Evolutionary conservation across 92 coral and sea anemone species (phyloP).

Genomic region (Diadumene lineata): DNA sequence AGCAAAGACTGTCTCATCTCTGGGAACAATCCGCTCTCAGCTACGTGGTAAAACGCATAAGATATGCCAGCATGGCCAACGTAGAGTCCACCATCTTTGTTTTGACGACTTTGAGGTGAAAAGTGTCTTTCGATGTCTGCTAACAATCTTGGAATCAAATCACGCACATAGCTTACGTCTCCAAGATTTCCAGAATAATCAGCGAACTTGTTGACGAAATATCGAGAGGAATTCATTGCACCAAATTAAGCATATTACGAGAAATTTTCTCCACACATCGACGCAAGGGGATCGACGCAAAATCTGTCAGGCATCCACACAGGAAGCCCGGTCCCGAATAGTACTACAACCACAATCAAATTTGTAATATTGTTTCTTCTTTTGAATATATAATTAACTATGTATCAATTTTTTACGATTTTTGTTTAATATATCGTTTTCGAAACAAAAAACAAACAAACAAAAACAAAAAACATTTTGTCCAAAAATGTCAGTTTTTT

Average conservation of each 20-base stretch:
- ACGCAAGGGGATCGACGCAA: neutral
- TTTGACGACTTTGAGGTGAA: slow-evolving; percentile 58
- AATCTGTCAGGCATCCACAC: neutral
- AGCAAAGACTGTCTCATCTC: slow-evolving; percentile 59
- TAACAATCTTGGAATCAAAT: slow-evolving; percentile 53
- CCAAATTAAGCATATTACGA: neutral
- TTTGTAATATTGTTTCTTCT: no score
- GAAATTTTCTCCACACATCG: no score
- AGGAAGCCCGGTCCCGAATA: neutral
- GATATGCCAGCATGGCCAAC: slow-evolving; percentile 87
- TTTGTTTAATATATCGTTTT: no score
- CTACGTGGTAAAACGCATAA: slow-evolving; percentile 70
- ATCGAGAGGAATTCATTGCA: slow-evolving; percentile 45
- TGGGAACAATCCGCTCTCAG: slow-evolving; percentile 59
- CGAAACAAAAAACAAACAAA: no score
- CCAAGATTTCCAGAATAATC: slow-evolving; percentile 58
- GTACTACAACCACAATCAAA: neutral
- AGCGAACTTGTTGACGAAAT: slow-evolving; percentile 59
- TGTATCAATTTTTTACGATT: no score
- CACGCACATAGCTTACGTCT: slow-evolving; percentile 62
- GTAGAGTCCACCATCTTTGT: slow-evolving; percentile 84
- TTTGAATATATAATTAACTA: no score
- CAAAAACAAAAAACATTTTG: no score
- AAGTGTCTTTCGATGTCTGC: slow-evolving; percentile 53
- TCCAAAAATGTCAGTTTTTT: no score